Evolutionary conservation across 2,113 vertebrate genomes (phyloP), one percentile per base, ranked within the genome.

Genomic region (Probosciger aterrimus): DNA sequence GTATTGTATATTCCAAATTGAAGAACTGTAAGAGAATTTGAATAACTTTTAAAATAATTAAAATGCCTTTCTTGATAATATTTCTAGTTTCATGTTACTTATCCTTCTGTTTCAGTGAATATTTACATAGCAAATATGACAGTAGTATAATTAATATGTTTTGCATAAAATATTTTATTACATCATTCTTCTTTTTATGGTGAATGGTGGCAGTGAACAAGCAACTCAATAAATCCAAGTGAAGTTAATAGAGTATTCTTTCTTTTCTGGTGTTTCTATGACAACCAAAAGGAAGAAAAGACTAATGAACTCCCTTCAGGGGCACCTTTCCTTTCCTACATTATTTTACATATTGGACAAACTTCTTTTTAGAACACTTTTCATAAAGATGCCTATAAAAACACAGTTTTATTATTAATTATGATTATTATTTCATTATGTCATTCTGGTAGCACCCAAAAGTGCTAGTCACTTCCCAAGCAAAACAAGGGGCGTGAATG

Each of bases 251-350:
- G 49, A 64, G 8, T 74, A 24, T 77, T 74, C 53, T 64, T 87
- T 75, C 59, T 90, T 65, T 90, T 71, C 75, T 84, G 31, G 30
- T 79, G 59, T 94, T 87, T 76, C 91, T 80, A 53, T 93, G 95
- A 22, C 9, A 15, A 88, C 5, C 47, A 31, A 82, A 82, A 78
- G 84, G 74, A 67, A 65, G 67, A 46, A 59, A 52, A 90, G 68
- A 71, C 75, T 83, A 73, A 79, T 55, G 18, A 86, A 50, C 24
- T 83, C 67, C 49, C 33, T 74, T 92, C 74, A 62, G 44, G 43
- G 50, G 46, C 46, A 85, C 24, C 9, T 82, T 64, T 74, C 31
- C 37, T 88, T 77, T 64, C 62, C 47, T 74, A 37, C 33, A 11
- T 64, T 8, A n/a, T 73, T 90, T 82, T 64, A 31, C 7, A 13